Evolutionary conservation across 2,113 vertebrate species (phyloP).

Genomic region (Poeciliopsis retropinna): DNA sequence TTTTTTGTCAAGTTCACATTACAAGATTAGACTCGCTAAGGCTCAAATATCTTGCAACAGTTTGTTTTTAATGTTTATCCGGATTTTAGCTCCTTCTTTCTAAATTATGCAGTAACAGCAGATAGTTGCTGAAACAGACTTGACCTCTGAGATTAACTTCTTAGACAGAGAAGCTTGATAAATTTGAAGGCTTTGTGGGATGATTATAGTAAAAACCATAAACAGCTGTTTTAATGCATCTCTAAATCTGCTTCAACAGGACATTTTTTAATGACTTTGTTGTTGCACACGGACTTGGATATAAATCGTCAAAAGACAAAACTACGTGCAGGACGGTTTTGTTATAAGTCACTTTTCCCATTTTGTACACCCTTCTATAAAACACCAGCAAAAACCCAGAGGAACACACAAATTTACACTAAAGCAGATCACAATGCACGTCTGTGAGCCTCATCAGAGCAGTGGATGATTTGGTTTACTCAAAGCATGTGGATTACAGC

Average conservation of each 20-base stretch:
- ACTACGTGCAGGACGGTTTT: conserved; percentile 43
- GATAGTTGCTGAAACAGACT: conserved; percentile 44
- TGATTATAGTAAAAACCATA: conserved; percentile 69
- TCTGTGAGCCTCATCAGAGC: conserved; percentile 67
- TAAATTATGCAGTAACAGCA: conserved; percentile 3
- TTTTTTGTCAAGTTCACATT: conserved; percentile 18
- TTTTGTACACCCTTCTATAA: conserved; percentile 30
- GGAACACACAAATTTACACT: conserved; percentile 20
- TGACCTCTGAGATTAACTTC: conserved; percentile 77
- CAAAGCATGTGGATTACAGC: conserved; percentile 64
- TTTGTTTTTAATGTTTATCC: not conserved
- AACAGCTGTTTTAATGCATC: conserved; percentile 54
- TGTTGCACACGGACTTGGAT: not conserved
- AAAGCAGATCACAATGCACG: conserved; percentile 44
- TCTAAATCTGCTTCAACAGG: conserved; percentile 8
- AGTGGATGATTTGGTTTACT: conserved; percentile 64
- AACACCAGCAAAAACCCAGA: conserved; percentile 10
- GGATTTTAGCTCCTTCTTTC: not conserved
- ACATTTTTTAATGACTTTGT: not conserved
- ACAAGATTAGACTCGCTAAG: conserved; percentile 46
- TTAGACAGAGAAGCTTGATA: conserved; percentile 70
- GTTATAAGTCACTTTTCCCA: conserved; percentile 48
- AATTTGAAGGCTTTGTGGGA: conserved; percentile 65
- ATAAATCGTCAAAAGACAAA: not conserved
- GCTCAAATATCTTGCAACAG: conserved; percentile 20